Conservation (phyloP, 2,888 invertebrate genomes). For the Arge pagana region DNA sequence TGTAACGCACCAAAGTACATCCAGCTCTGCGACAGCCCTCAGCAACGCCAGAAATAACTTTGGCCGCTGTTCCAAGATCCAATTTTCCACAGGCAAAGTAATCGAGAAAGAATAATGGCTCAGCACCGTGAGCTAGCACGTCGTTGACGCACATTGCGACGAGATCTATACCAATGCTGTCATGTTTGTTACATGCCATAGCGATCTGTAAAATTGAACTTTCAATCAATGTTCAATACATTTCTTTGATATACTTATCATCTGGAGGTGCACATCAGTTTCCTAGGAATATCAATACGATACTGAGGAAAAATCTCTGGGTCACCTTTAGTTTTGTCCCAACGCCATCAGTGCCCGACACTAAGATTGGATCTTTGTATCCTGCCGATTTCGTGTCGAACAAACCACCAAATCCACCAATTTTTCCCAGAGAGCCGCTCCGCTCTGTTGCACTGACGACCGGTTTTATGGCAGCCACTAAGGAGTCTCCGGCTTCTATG, state of each 20-base stretch:
- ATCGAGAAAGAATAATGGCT: conserved; percentile 95
- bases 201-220: conserved; percentile 78
- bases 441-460: conserved; percentile 78
- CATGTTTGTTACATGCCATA: conserved; percentile 75
- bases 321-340: conserved; percentile 92
- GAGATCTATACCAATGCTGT: conserved; percentile 89
- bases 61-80: conserved; percentile 74
- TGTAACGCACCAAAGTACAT: conserved; percentile 75
- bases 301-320: conserved; percentile 4
- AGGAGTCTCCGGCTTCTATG: conserved; percentile 86
- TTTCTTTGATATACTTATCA: not conserved
- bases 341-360: conserved; percentile 95
- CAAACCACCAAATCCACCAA: conserved; percentile 94
- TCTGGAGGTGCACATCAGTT: conserved; percentile 4
- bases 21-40: conserved; percentile 85
- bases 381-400: conserved; percentile 82
- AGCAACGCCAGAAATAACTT: conserved; percentile 84
- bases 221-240: not conserved
- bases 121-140: conserved; percentile 92
- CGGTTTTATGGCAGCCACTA: conserved; percentile 83
- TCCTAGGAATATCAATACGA: not conserved
- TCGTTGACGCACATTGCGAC: conserved; percentile 99
- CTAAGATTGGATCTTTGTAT: conserved; percentile 81
- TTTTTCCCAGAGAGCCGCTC: conserved; percentile 76
- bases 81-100: conserved; percentile 93